Conservation (phyloP, 2,888 invertebrate genomes). For the Xestoiulus laeticollis region DNA sequence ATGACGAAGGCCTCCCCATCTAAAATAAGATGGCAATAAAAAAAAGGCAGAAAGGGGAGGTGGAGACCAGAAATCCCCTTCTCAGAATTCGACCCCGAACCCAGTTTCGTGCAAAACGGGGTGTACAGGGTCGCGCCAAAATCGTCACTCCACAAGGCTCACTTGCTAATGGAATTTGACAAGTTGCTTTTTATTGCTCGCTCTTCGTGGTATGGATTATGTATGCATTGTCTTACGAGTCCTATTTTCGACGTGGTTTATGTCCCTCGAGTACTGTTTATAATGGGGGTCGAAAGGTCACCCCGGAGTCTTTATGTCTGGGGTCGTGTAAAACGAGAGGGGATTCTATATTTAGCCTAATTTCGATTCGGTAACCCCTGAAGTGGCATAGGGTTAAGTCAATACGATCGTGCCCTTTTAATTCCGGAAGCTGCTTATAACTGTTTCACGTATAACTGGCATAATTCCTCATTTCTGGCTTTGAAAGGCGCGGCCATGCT, state of each 20-base stretch:
- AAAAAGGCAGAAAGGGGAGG: not conserved
- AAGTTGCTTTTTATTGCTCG: no score
- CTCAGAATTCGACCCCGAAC: not conserved
- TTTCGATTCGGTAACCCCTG: no score
- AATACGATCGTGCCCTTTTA: no score
- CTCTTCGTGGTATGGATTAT: not conserved
- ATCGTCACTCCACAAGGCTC: not conserved
- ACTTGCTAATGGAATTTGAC: not conserved
- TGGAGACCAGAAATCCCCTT: not conserved
- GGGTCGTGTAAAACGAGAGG: no score
- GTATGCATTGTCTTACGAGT: not conserved
- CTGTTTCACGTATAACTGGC: no score
- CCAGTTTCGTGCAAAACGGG: not conserved
- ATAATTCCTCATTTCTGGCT: no score
- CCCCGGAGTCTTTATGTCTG: not conserved
- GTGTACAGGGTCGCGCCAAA: not conserved
- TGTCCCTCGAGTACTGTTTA: not conserved
- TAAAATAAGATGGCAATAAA: not conserved
- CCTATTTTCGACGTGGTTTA: not conserved
- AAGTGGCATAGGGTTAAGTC: no score
- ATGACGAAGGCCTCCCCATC: not conserved
- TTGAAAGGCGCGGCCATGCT: no score
- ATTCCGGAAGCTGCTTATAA: no score
- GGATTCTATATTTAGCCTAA: no score
- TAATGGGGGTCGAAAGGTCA: not conserved